These are phyloP conservation scores for Apus apus DNA, from an alignment of 2,113 vertebrate species.

Conservation along the genomic window DNA sequence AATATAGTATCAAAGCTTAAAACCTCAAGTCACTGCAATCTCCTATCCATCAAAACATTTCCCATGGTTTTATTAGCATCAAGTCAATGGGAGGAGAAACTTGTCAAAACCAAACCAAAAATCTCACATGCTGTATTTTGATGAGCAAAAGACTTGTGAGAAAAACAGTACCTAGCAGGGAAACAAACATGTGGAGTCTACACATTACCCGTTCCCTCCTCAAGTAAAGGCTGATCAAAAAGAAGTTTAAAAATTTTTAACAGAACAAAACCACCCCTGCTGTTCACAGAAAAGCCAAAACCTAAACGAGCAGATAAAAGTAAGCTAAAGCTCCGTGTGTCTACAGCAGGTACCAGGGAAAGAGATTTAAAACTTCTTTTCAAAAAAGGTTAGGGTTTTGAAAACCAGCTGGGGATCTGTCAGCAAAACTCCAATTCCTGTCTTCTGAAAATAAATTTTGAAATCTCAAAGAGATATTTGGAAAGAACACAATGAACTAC, in stretches of 20 bases:
- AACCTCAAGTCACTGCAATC: conserved; percentile 24
- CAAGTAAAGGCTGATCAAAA: neutral
- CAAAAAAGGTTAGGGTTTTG: neutral
- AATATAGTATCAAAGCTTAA: conserved; percentile 28
- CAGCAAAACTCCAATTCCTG: neutral
- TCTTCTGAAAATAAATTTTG: neutral
- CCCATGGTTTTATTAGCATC: conserved; percentile 53
- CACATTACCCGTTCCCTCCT: neutral
- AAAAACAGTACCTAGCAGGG: neutral
- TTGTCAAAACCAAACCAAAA: conserved; percentile 9
- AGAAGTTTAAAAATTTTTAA: neutral
- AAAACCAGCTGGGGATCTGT: neutral
- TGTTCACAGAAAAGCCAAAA: neutral
- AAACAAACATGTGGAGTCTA: neutral
- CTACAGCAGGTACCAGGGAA: neutral
- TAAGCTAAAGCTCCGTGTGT: neutral
- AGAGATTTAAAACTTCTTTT: neutral
- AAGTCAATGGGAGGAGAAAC: conserved; percentile 10
- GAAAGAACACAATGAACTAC: neutral
- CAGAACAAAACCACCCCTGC: neutral
- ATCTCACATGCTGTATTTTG: neutral
- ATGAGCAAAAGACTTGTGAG: neutral
- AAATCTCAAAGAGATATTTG: neutral
- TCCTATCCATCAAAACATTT: conserved; percentile 28
- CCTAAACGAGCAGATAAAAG: neutral